phyloP scores from a whole-genome alignment of 2,113 vertebrate species.

The Nipponia nippon region DNA sequence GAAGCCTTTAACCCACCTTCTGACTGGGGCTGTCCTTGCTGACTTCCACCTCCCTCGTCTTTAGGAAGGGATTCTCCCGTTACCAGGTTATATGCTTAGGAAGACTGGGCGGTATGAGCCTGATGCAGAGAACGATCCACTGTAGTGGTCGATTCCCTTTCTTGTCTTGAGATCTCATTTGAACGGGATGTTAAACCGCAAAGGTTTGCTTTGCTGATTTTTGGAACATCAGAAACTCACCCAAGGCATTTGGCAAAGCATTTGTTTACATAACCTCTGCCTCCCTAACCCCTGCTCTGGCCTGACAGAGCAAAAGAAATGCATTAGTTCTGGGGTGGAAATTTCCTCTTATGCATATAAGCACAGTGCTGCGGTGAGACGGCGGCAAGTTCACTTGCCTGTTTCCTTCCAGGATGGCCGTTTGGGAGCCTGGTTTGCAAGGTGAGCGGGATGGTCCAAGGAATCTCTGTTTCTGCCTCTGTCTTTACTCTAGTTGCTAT shows the following conservation, averaged over 20 bases:
- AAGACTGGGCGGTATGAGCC: neutral
- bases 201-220: neutral
- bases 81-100: neutral
- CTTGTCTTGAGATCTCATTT: neutral
- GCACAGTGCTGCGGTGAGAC: neutral
- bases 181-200: neutral
- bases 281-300: neutral
- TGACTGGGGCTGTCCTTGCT: neutral
- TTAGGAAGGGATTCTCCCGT: neutral
- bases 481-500: conserved; percentile 94
- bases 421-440: conserved; percentile 93
- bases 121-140: neutral
- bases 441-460: conserved; percentile 91
- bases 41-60: neutral
- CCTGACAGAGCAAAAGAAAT: neutral
- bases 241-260: neutral
- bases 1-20: neutral
- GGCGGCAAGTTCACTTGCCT: neutral
- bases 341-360: accelerated
- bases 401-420: conserved; percentile 84
- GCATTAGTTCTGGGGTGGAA: neutral
- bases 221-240: neutral
- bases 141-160: neutral
- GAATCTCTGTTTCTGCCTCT: conserved; percentile 90
- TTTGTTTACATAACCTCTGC: neutral